Conservation (phyloP, 2,797 vertebrate genomes). For the Amblyopsis hoosieri region DNA sequence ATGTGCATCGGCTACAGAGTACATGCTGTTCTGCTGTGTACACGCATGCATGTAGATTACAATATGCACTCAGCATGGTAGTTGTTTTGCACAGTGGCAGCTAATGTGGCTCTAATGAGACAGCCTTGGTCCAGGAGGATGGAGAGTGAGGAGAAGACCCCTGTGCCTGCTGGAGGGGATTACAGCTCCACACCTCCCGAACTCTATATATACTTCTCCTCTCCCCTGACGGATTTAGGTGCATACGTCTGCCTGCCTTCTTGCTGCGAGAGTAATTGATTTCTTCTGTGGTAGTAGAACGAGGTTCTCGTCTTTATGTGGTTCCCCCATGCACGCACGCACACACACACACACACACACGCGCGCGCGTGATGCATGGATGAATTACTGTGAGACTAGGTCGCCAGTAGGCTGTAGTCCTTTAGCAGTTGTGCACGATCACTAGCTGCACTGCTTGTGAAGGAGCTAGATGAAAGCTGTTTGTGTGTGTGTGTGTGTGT, state of each 20-base stretch:
- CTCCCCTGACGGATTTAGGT: constrained; percentile 60
- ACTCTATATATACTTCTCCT: constrained; percentile 33
- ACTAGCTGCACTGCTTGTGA: constrained; percentile 17
- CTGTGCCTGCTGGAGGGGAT: too few relatives aligned
- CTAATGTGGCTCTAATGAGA: constrained; percentile 80
- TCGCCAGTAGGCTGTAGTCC: constrained; percentile 16
- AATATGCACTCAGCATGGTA: too few relatives aligned
- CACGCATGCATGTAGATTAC: too few relatives aligned
- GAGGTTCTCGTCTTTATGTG: constrained; percentile 22
- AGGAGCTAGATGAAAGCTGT: not conserved
- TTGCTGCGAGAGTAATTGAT: constrained; percentile 71
- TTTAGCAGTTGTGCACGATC: constrained; percentile 25
- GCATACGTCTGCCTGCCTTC: constrained; percentile 39
- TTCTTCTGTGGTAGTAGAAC: constrained; percentile 52
- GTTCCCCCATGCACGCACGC: too few relatives aligned
- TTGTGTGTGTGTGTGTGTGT: constrained; percentile 16
- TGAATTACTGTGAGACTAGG: constrained; percentile 55
- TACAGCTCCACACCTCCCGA: constrained; percentile 29
- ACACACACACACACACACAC: constrained; percentile 15
- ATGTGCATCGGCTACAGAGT: constrained; percentile 18
- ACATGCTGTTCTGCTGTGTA: not conserved
- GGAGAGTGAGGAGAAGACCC: not conserved
- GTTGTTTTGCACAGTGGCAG: constrained; percentile 29
- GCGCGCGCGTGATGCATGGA: constrained; percentile 44
- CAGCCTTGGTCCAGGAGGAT: constrained; percentile 57